Conservation (phyloP, 2,113 vertebrate species). For the Bos indicus region DNA sequence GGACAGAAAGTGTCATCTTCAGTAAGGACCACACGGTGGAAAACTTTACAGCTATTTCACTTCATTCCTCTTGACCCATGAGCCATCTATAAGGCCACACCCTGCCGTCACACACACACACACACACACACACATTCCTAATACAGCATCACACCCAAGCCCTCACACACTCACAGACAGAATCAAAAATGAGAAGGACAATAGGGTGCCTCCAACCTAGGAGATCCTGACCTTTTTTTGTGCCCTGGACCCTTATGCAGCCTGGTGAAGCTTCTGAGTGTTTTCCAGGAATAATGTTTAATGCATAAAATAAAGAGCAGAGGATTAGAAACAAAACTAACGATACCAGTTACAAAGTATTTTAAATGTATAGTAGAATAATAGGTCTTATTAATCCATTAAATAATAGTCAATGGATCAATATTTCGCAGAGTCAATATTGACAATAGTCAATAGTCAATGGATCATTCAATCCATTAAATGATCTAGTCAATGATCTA, state of each 20-base stretch:
- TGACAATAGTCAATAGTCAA: no score
- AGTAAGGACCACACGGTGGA: background rate
- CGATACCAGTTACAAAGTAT: background rate
- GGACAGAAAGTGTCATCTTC: background rate
- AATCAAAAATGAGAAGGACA: background rate
- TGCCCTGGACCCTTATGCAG: background rate
- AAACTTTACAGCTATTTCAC: background rate
- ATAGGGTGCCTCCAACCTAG: background rate
- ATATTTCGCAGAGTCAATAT: no score
- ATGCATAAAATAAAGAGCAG: background rate
- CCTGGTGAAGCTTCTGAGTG: background rate
- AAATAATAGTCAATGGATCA: background rate
- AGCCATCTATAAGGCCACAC: background rate
- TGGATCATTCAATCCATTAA: background rate
- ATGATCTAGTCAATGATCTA: background rate
- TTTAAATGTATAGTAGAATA: background rate
- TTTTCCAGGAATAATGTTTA: background rate
- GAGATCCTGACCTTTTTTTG: background rate
- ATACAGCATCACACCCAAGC: background rate
- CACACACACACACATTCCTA: background rate
- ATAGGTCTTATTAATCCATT: background rate
- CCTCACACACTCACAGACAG: background rate
- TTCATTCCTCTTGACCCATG: background rate
- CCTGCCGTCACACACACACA: background rate
- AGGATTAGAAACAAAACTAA: background rate